These are phyloP conservation scores for Hyppa rectilinea DNA, from an alignment of 2,888 invertebrate genomes.

Conservation along the genomic window DNA sequence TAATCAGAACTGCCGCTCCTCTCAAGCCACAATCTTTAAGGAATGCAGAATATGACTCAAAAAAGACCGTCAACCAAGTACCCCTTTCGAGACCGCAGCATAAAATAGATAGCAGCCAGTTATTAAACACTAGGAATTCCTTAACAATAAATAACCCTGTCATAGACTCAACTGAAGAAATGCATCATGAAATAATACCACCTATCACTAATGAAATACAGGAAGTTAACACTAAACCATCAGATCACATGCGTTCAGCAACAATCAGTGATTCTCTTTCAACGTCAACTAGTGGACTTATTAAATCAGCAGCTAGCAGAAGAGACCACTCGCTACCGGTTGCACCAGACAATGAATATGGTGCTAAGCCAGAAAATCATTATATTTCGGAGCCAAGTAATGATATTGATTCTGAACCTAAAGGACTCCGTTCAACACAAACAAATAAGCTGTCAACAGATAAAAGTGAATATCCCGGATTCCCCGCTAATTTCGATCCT, in stretches of 20 bases:
- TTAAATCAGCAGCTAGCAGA: not conserved
- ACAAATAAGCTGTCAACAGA: not conserved
- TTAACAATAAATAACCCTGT: conserved; percentile 42
- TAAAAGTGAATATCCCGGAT: conserved; percentile 15
- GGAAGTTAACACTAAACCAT: conserved; percentile 11
- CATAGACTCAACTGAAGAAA: conserved; percentile 52
- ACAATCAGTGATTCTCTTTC: conserved; percentile 22
- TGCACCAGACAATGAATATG: conserved; percentile 3
- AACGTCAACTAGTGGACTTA: not conserved
- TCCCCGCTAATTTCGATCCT: not conserved
- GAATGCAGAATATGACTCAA: conserved; percentile 35
- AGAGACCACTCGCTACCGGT: not conserved
- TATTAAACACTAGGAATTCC: conserved; percentile 17
- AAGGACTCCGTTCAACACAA: not conserved
- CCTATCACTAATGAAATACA: conserved; percentile 25
- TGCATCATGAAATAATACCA: conserved; percentile 37
- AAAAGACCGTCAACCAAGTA: conserved; percentile 3
- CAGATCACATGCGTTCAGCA: not conserved
- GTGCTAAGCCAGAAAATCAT: conserved; percentile 10
- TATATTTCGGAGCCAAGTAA: conserved; percentile 13
- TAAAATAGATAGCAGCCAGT: conserved; percentile 3
- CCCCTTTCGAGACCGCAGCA: not conserved
- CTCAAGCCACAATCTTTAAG: conserved; percentile 52
- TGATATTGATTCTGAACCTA: conserved; percentile 7
- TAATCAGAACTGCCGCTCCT: conserved; percentile 13